These are phyloP conservation scores for Hartigia nigra DNA, from an alignment of 2,888 invertebrate species.

Conservation along the genomic window DNA sequence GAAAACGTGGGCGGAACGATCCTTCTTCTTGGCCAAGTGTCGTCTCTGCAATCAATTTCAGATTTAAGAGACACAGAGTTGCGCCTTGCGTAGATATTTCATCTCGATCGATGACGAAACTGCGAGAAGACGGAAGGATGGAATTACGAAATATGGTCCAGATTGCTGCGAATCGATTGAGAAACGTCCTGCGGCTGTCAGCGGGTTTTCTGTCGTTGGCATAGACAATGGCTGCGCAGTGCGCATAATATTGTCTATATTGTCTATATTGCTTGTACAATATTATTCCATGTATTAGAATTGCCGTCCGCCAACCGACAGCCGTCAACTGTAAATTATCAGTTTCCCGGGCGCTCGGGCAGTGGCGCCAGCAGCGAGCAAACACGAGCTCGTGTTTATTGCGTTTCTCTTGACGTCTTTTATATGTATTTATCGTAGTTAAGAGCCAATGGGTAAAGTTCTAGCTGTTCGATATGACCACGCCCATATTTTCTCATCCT, in stretches of 20 bases:
- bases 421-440: not conserved
- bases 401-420: not conserved
- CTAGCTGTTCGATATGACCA: not conserved
- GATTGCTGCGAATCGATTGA: constrained; percentile 5
- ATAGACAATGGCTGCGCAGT: not conserved
- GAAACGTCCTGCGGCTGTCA: constrained; percentile 3
- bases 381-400: constrained; percentile 3
- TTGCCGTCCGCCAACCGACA: not conserved
- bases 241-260: not conserved
- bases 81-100: not conserved
- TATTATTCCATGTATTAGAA: constrained; percentile 4
- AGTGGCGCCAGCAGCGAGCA: constrained; percentile 4
- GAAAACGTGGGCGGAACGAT: not conserved
- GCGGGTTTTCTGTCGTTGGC: not conserved
- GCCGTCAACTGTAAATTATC: constrained; percentile 24
- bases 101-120: not conserved
- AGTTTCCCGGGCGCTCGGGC: constrained; percentile 3
- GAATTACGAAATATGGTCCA: not conserved
- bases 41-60: not conserved
- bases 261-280: not conserved
- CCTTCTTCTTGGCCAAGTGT: not conserved
- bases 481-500: not conserved
- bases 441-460: not conserved
- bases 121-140: not conserved
- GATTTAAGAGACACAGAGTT: too few relatives aligned